A percentile compares a stretch with the other conserved stretches of the same genome.
Evolutionary conservation across 1,140 invertebrate genomes (phyloP).

Genomic region (Drosophila gunungcola): DNA sequence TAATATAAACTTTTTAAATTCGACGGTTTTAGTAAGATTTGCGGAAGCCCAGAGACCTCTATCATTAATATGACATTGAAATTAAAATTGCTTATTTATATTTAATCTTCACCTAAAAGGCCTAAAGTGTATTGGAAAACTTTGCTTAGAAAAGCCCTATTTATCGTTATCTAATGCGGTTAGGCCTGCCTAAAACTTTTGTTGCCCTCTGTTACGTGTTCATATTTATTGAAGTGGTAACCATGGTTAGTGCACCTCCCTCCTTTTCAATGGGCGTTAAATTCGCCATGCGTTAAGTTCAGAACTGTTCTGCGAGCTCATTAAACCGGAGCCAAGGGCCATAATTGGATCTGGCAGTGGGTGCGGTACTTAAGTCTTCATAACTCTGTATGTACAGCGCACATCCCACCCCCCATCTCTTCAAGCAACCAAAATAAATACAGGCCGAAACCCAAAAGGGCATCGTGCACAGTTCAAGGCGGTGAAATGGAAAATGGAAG

Average conservation of each 20-base stretch:
- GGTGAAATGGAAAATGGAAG: constrained; percentile 14
- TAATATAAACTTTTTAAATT: no score
- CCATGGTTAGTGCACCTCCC: constrained; percentile 1
- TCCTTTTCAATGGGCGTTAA: constrained; percentile 24
- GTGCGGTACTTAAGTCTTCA: background rate
- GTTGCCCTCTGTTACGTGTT: no score
- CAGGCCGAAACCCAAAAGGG: constrained; percentile 22
- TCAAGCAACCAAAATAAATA: background rate
- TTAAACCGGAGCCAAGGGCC: constrained; percentile 11
- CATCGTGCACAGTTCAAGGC: constrained; percentile 53
- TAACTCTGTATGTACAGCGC: no score
- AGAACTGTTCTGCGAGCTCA: constrained; percentile 40
- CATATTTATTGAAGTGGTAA: background rate
- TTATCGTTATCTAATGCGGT: no score
- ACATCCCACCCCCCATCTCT: constrained; percentile 7
- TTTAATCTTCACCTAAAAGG: no score
- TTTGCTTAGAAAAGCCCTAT: no score
- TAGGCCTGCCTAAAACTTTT: no score
- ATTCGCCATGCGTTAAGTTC: constrained; percentile 33
- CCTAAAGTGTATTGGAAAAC: no score
- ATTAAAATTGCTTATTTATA: no score
- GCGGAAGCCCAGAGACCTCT: no score
- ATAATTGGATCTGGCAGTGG: constrained; percentile 26
- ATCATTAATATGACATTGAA: no score
- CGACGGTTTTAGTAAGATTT: no score